Conservation (phyloP, 1,140 invertebrate genomes). For the Anastrepha obliqua region DNA sequence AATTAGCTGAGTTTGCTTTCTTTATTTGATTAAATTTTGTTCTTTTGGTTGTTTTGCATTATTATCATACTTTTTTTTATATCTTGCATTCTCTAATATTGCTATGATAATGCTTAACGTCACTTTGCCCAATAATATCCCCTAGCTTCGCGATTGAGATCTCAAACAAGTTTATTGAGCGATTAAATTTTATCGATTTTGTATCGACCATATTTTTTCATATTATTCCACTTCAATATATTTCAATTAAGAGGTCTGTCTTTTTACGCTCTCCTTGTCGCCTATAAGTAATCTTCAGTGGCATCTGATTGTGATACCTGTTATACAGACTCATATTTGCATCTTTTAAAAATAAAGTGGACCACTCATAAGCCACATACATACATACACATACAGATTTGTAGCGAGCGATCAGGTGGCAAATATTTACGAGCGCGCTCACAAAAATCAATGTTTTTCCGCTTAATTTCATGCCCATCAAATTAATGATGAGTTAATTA, state of each 20-base stretch:
- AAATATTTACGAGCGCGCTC: constrained; percentile 2
- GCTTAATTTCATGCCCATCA: constrained; percentile 45
- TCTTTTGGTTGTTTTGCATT: no score
- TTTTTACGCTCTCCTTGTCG: constrained; percentile 13
- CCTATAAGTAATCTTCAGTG: neutral
- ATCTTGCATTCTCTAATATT: no score
- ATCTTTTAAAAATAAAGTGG: neutral
- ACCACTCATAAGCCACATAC: neutral
- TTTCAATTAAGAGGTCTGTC: constrained; percentile 39
- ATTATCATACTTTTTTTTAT: no score
- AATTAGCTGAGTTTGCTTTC: no score
- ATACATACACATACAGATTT: neutral
- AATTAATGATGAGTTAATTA: constrained; percentile 36
- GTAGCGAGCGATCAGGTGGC: neutral
- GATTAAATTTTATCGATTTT: neutral
- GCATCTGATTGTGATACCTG: neutral
- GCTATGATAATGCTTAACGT: no score
- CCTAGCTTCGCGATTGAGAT: neutral
- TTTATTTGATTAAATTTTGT: no score
- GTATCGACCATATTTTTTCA: neutral
- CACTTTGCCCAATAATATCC: no score
- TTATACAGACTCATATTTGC: neutral
- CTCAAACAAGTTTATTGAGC: constrained; percentile 23
- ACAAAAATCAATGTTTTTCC: constrained; percentile 28
- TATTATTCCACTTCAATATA: constrained; percentile 4